Evolutionary conservation across 2,797 vertebrate species (phyloP).

Genomic region (Odontamblyopus rebecca): DNA sequence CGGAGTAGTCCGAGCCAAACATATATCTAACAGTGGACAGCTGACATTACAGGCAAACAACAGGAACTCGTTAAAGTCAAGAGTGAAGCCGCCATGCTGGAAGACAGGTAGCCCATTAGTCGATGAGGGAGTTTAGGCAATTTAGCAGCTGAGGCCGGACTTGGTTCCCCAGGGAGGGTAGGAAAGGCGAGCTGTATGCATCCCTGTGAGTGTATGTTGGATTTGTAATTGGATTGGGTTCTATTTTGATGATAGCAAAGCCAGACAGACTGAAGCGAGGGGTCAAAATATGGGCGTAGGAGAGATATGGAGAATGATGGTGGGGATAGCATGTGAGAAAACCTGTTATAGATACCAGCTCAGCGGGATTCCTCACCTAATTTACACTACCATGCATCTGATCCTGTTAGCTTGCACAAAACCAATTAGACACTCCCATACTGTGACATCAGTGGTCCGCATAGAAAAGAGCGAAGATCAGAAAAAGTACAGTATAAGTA

Average conservation of each 20-base stretch:
- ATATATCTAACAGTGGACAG: conserved; percentile 38
- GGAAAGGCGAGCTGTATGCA: conserved; percentile 19
- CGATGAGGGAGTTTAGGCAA: conserved; percentile 65
- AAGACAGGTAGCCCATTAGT: conserved; percentile 68
- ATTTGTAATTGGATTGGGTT: conserved; percentile 34
- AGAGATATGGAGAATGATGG: neutral
- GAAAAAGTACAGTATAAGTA: conserved; percentile 15
- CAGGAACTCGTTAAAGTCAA: conserved; percentile 55
- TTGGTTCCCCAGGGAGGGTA: conserved; percentile 40
- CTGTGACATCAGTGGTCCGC: conserved; percentile 39
- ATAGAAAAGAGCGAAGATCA: neutral
- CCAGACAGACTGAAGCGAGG: conserved; percentile 15
- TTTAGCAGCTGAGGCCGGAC: conserved; percentile 72
- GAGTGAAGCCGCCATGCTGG: conserved; percentile 48
- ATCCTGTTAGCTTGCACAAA: conserved; percentile 28
- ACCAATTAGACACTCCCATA: conserved; percentile 49
- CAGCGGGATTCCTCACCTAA: conserved; percentile 59
- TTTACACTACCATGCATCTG: conserved; percentile 54
- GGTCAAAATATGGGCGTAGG: conserved; percentile 8
- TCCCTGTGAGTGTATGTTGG: conserved; percentile 10
- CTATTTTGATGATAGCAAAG: conserved; percentile 27
- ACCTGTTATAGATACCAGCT: conserved; percentile 45
- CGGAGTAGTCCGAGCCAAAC: conserved; percentile 15
- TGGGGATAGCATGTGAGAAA: conserved; percentile 28
- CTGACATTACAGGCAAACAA: conserved; percentile 52